Evolutionary conservation across 92 coral and sea anemone species (phyloP), one percentile per base, ranked within the genome.

Genomic region (Parazoanthus darwini): DNA sequence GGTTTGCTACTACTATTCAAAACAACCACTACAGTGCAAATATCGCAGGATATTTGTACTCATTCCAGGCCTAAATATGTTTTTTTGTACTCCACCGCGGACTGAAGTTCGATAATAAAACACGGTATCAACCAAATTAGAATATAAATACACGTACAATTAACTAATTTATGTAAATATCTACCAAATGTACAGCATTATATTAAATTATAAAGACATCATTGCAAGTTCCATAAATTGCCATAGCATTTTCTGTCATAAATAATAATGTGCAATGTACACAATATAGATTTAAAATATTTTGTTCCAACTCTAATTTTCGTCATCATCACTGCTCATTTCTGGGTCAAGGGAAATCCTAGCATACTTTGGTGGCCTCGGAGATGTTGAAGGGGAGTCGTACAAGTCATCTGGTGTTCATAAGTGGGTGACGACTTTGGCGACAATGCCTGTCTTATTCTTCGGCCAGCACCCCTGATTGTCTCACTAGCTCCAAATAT

Each of bases 291-390:
- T 18, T 8, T 63, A 63, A 18, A 63, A 18, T 63, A 46, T 43
- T 44, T 79, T 79, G 36, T 10, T 1, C 39, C 42, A 16, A 14
- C 59, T 6, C 65, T 59, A 80, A 15, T 88, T 94, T 37, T 92
- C 96, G 44, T 93, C 96, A 74, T 96, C 98, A 15, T 96, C 98
- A 22, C 92, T 92, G 25, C 98, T 95, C 38, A 96, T 92, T 82
- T 96, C 98, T 25, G 98, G 96, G 66, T 95, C 94, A 75, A 88
- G 77, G 35, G 95, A 91, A 73, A 95, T 91, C 25, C 92, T 92
- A 20, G 93, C 96, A 50, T 86, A 78, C 76, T 95, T 95, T 6
- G 93, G 85, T 77, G 90, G 89, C 0, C 81, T 51, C 8, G 94
- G 92, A 3, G 96, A 91, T 38, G 86, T 50, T 4, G 95, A 88